A percentile compares a stretch with the other conserved stretches of the same genome.
These are phyloP conservation scores for Emys orbicularis DNA, from an alignment of 2,797 vertebrate species.

Conservation along the genomic window DNA sequence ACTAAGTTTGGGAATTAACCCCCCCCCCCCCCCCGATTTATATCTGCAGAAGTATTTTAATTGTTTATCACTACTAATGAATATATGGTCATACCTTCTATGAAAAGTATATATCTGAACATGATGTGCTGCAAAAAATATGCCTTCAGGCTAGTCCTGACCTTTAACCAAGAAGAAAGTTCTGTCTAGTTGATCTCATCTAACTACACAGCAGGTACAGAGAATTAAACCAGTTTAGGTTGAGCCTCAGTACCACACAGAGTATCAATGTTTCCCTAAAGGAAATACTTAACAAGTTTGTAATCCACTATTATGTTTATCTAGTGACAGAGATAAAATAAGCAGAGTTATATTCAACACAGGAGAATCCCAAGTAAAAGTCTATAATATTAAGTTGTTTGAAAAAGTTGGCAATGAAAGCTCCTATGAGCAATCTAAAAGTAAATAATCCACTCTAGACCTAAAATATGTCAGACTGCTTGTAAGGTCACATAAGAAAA, in stretches of 20 bases:
- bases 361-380: slow-evolving; percentile 53
- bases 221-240: slow-evolving; percentile 88
- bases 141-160: slow-evolving; percentile 85
- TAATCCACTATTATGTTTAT: slow-evolving; percentile 56
- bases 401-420: slow-evolving; percentile 59
- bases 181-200: slow-evolving; percentile 89
- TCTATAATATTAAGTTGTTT: slow-evolving; percentile 45
- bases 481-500: slow-evolving; percentile 40
- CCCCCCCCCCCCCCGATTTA: background rate
- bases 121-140: slow-evolving; percentile 87
- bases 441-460: slow-evolving; percentile 50
- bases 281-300: slow-evolving; percentile 64
- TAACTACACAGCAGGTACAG: slow-evolving; percentile 90
- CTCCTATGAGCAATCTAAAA: slow-evolving; percentile 56
- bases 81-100: slow-evolving; percentile 53
- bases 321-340: slow-evolving; percentile 23
- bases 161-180: slow-evolving; percentile 88
- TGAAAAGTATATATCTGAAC: slow-evolving; percentile 78
- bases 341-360: background rate
- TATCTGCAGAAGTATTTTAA: background rate
- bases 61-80: slow-evolving; percentile 38
- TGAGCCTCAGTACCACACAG: slow-evolving; percentile 66
- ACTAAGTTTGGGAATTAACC: background rate
- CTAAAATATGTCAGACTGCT: slow-evolving; percentile 11
- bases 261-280: slow-evolving; percentile 61